A percentile compares a stretch with the other conserved stretches of the same genome.
Conservation (phyloP, 2,797 vertebrate genomes). For the Sebastolobus altivelis region DNA sequence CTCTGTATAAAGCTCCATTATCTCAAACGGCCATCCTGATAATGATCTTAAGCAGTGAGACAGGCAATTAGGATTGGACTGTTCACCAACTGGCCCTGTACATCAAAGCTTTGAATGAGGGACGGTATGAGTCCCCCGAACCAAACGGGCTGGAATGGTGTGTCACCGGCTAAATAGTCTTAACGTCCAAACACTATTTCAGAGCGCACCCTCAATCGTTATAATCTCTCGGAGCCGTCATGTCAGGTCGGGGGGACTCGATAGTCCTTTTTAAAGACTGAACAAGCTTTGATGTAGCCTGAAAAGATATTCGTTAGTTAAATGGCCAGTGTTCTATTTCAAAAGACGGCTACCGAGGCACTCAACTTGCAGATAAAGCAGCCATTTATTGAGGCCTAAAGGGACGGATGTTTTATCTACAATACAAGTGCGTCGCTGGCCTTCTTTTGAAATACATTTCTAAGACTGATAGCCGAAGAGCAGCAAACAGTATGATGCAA, state of each 20-base stretch:
- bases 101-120: conserved; percentile 71
- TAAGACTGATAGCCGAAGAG: conserved; percentile 41
- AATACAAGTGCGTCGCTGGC: conserved; percentile 33
- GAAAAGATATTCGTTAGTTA: conserved; percentile 58
- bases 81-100: conserved; percentile 57
- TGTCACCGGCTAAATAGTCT: conserved; percentile 67
- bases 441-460: conserved; percentile 56
- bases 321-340: conserved; percentile 62
- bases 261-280: conserved; percentile 39
- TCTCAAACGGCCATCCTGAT: conserved; percentile 71
- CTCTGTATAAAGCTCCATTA: conserved; percentile 68
- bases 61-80: conserved; percentile 76
- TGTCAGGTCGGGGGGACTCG: conserved; percentile 57
- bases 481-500: conserved; percentile 42
- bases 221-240: conserved; percentile 60
- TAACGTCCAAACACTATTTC: conserved; percentile 58
- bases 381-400: conserved; percentile 51
- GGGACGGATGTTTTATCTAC: conserved; percentile 54
- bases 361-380: conserved; percentile 59
- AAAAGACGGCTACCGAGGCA: conserved; percentile 49
- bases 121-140: conserved; percentile 55
- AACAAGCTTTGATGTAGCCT: conserved; percentile 67
- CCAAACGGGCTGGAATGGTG: conserved; percentile 70
- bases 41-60: conserved; percentile 80
- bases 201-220: conserved; percentile 52